phyloP scores from a whole-genome alignment of 2,797 vertebrate genomes.

The Myotis vivesi region DNA sequence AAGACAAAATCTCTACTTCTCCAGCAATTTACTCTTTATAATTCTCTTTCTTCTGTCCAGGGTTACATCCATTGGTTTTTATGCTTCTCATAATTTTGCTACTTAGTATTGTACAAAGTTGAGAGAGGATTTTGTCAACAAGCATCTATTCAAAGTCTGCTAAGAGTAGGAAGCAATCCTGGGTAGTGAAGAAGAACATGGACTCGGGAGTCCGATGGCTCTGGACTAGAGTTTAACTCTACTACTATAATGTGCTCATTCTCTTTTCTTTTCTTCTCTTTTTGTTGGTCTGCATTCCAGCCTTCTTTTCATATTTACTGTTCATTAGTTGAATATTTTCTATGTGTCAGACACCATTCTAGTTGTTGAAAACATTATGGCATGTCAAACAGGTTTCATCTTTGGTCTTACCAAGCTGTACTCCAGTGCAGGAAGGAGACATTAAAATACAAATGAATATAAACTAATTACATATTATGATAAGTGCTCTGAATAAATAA shows the following conservation, averaged over 20 bases:
- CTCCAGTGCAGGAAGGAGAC: background rate
- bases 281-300: background rate
- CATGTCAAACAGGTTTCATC: background rate
- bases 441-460: conserved; percentile 37
- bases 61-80: background rate
- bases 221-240: background rate
- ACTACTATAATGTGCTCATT: conserved; percentile 1
- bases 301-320: conserved; percentile 34
- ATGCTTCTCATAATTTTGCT: conserved; percentile 15
- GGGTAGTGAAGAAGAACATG: background rate
- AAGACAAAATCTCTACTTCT: conserved; percentile 32
- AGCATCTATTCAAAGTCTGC: background rate
- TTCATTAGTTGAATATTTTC: background rate
- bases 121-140: conserved; percentile 34
- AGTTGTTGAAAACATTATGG: background rate
- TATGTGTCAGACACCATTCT: background rate
- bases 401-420: background rate
- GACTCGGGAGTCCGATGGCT: background rate
- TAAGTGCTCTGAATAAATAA: conserved; percentile 14
- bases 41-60: background rate
- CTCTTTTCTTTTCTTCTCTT: background rate
- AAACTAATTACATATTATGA: conserved; percentile 1
- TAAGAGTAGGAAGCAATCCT: conserved; percentile 34
- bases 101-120: conserved; percentile 8
- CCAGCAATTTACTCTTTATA: conserved; percentile 23